Evolutionary conservation across 2,797 vertebrate species (phyloP), one percentile per base, ranked within the genome.

Genomic region (Ibycter americanus): DNA sequence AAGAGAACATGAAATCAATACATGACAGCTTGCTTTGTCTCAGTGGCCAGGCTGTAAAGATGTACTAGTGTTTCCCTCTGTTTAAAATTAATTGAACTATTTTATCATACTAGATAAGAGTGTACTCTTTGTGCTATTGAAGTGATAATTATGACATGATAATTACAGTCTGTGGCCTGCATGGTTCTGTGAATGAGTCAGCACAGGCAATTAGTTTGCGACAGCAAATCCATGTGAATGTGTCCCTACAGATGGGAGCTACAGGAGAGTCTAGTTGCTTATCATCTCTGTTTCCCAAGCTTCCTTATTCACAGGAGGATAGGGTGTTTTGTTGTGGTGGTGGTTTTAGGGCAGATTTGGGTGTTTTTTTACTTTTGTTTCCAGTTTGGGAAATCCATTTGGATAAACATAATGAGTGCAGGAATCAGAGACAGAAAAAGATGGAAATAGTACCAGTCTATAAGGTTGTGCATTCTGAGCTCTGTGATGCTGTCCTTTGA

Each of bases 61-160:
- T 34, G 90, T 96, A 96, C 91, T 65, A 70, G 68, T 90, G 83
- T 96, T 95, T 95, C 73, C 89, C 63, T 91, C 95, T 96, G 94
- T 94, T 97, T 92, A 97, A 97, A 97, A 97, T 91, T 97, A 97
- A 97, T 97, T 97, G 97, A 94, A 87, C 92, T 96, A 96, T 95
- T 97, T 97, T 96, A 97, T 96, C 96, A 89, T 94, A 95, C 95
- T 94, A 95, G 95, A 95, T 97, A 96, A 90, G 62, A 96, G 89
- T 51, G 87, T 89, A 79, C 90, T 93, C 87, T 96, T 95, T 96
- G 70, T 97, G 82, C 91, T 87, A 82, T 55, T 96, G 88, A 97
- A 97, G 88, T 95, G 93, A 96, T 96, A 97, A 97, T 97, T 96
- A 96, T 95, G 95, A 97, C 92, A 97, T 94, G 95, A 94, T 97